Evolutionary conservation across 2,113 vertebrate genomes (phyloP).

Genomic region (Holacanthus passer): DNA sequence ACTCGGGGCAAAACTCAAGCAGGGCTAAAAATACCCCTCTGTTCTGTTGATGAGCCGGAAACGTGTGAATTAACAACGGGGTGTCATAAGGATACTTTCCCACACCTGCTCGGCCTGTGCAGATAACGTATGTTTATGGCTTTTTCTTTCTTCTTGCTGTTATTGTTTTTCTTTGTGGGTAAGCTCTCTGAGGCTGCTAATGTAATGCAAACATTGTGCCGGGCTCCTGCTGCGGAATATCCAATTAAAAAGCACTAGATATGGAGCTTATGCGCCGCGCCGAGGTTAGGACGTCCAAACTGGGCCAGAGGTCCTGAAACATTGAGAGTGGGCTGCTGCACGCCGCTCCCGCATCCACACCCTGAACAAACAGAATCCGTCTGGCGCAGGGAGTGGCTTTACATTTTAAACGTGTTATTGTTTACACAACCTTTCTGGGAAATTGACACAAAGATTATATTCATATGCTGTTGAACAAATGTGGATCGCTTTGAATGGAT

Average conservation of each 20-base stretch:
- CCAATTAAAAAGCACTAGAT: constrained; percentile 72
- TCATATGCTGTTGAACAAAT: background rate
- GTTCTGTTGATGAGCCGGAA: constrained; percentile 51
- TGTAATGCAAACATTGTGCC: constrained; percentile 55
- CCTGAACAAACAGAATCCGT: constrained; percentile 36
- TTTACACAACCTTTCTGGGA: background rate
- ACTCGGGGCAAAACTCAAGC: constrained; percentile 41
- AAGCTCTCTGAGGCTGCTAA: constrained; percentile 33
- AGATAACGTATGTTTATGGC: background rate
- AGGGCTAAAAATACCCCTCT: constrained; percentile 54
- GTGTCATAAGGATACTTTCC: constrained; percentile 20
- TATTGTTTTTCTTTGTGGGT: constrained; percentile 13
- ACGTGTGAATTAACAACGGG: constrained; percentile 50
- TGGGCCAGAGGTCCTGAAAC: constrained; percentile 62
- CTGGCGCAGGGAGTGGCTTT: background rate
- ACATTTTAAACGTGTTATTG: constrained; percentile 4
- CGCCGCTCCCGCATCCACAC: constrained; percentile 14
- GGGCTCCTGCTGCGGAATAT: constrained; percentile 62
- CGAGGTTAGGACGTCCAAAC: constrained; percentile 48
- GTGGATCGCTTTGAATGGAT: background rate
- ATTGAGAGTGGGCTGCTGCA: constrained; percentile 40
- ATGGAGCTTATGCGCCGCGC: constrained; percentile 24
- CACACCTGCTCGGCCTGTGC: constrained; percentile 18
- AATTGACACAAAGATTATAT: background rate
- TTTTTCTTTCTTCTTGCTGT: background rate